These are phyloP conservation scores for Acanthochromis polyacanthus DNA, from an alignment of 2,113 vertebrate genomes.

Conservation along the genomic window DNA sequence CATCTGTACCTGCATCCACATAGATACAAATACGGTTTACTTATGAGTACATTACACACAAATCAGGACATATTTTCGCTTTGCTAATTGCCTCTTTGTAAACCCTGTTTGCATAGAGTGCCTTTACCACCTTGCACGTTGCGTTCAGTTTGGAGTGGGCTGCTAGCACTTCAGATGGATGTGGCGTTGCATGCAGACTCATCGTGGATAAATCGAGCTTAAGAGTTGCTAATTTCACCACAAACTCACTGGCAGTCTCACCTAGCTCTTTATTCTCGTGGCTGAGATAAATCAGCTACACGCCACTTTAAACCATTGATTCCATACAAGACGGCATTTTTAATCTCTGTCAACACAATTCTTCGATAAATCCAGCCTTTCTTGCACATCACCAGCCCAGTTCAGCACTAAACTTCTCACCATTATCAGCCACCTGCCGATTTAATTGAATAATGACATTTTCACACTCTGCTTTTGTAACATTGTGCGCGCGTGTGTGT, in stretches of 20 bases:
- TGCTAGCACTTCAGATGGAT: constrained; percentile 38
- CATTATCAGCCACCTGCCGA: constrained; percentile 67
- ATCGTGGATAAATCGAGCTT: constrained; percentile 27
- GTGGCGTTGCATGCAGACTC: constrained; percentile 57
- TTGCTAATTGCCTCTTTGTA: constrained; percentile 59
- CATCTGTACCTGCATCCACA: not conserved
- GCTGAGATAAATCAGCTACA: not conserved
- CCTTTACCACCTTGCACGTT: constrained; percentile 40
- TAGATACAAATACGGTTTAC: not conserved
- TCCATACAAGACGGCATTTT: too few relatives aligned
- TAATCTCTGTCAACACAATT: not conserved
- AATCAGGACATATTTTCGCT: constrained; percentile 17
- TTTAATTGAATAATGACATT: constrained; percentile 59
- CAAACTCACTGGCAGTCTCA: not conserved
- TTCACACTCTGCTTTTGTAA: constrained; percentile 68
- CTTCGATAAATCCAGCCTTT: constrained; percentile 24
- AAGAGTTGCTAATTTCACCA: constrained; percentile 7
- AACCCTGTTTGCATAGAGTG: constrained; percentile 56
- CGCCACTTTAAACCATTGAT: not conserved
- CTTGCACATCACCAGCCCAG: constrained; percentile 45
- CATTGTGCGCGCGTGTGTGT: constrained; percentile 31
- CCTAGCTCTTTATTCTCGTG: not conserved
- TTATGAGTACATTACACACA: not conserved
- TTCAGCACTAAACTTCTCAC: constrained; percentile 56
- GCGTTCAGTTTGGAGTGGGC: constrained; percentile 56